Base-by-base conservation (phyloP, 2,113 vertebrate genomes). In the Notarius lentiginosus region DNA sequence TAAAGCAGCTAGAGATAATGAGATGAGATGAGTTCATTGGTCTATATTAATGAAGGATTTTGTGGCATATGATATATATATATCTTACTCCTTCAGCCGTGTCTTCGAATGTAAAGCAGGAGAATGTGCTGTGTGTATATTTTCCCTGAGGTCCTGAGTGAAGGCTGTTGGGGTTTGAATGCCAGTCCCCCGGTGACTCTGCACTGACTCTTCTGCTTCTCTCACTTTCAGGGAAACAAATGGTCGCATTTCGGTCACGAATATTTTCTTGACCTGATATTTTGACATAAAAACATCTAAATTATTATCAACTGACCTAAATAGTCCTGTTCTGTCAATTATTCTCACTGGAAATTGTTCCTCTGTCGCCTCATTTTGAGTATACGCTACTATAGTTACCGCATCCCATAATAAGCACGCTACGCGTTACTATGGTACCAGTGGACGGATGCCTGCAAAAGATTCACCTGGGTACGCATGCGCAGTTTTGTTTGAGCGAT, bases 131-230 rank as follows among this genome's bases (percentile, higher is more conserved):
- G 30, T 84, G 58, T 24, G 77, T 41, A 15, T 56, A n/a, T 68
- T 20, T 27, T 77, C 49, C 66, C 7, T 47, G 10, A 60, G 34
- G 87, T 65, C 70, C 53, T 18, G 87, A 24, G 41, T 20, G 34
- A 41, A 41, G 34, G 17, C 30, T 7, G 83, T 10, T 65, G 73
- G 58, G 24, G 55, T 14, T 77, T 58, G 66, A 49, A 86, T 73
- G 63, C 22, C 27, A 20, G 24, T 83, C 65, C 51, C 66, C n/a
- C 22, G 10, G 7, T 30, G 92, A 89, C 0, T 83, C 34, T 30
- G 91, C 84, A 1, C 89, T 73, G 41, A 86, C 91, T n/a, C n/a
- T n/a, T 79, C 91, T 79, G 73, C 84, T 15, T 88, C 89, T 86
- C 91, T 90, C 88, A 92, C 87, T 84, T 80, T 91, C 61, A 87